These are phyloP conservation scores for Xestia c-nigrum DNA, from an alignment of 2,888 invertebrate species.

Conservation along the genomic window DNA sequence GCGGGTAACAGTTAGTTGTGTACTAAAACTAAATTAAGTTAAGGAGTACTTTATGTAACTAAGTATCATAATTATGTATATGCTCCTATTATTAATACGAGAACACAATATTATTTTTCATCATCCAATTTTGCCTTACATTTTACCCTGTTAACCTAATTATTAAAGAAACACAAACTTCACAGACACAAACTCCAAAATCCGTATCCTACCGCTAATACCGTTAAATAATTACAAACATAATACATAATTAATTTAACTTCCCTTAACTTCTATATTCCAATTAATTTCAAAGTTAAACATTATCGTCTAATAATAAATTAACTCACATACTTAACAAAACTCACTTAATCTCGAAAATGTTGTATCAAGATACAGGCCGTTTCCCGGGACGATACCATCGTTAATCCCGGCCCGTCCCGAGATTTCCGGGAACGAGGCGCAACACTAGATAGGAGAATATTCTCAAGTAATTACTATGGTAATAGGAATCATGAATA, in stretches of 20 bases:
- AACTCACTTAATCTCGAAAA: constrained; percentile 37
- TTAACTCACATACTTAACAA: constrained; percentile 8
- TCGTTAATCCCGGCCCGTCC: constrained; percentile 35
- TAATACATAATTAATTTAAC: not conserved
- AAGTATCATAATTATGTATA: no score
- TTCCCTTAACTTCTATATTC: not conserved
- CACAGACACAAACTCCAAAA: not conserved
- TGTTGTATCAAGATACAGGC: constrained; percentile 15
- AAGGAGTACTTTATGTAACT: no score
- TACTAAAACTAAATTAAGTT: no score
- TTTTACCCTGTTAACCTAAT: not conserved
- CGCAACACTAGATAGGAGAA: constrained; percentile 44
- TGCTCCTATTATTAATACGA: no score
- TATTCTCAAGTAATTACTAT: constrained; percentile 59
- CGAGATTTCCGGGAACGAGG: constrained; percentile 22
- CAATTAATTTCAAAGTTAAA: constrained; percentile 40
- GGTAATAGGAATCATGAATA: constrained; percentile 63
- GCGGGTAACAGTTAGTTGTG: no score
- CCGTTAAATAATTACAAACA: constrained; percentile 8
- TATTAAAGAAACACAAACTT: not conserved
- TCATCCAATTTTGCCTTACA: not conserved
- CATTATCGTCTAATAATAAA: constrained; percentile 3
- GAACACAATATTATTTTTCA: not conserved
- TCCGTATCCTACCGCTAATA: not conserved
- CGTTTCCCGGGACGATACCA: constrained; percentile 13